Evolutionary conservation across 2,888 invertebrate genomes (phyloP), one percentile per base, ranked within the genome.

Genomic region (Chrysotoxum bicinctum): DNA sequence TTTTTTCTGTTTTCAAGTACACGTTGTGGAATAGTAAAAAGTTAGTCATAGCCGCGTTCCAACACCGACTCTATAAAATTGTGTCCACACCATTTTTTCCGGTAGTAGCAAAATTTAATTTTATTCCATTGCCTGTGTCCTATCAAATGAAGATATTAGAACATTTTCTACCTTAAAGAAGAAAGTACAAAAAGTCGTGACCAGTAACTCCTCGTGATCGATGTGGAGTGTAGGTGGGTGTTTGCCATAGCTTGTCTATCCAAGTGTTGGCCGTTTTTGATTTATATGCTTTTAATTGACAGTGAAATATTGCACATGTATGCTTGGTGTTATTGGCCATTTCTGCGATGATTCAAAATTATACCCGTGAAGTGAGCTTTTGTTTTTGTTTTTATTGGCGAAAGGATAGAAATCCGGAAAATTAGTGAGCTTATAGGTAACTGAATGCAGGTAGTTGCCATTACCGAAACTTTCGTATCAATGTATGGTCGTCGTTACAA

Each of bases 261-360:
- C 43, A 40, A n/a, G 40, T 40, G 40, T 48, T 40, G 32, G 54
- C 54, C 66, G 54, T 62, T 64, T 78, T 83, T 83, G 83, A 83
- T 83, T 69, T 74, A 83, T 83, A 56, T 64, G 69, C 62, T 83
- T 83, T 83, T 83, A 83, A 83, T 83, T 83, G 83, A 43, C 43
- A 43, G 16, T 43, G 43, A 43, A 43, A 43, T 43, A 43, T 43
- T 43, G 16, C 43, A 16, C 16, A 16, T 16, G 8, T 43, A 43
- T n/a, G 16, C 16, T 43, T 43, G 43, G 16, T 16, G 43, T 3
- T 40, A n/a, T 40, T 40, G n/a, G 6, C 40, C 0, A 16, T 43
- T 43, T 43, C 16, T 43, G 43, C 43, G 16, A 43, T 43, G 43
- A 16, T 43, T 43, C 43, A 43, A 43, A 43, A 16, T 43, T 43